Evolutionary conservation across 2,797 vertebrate genomes (phyloP), one percentile per base, ranked within the genome.

Genomic region (Acrossocheilus wenchowensis): DNA sequence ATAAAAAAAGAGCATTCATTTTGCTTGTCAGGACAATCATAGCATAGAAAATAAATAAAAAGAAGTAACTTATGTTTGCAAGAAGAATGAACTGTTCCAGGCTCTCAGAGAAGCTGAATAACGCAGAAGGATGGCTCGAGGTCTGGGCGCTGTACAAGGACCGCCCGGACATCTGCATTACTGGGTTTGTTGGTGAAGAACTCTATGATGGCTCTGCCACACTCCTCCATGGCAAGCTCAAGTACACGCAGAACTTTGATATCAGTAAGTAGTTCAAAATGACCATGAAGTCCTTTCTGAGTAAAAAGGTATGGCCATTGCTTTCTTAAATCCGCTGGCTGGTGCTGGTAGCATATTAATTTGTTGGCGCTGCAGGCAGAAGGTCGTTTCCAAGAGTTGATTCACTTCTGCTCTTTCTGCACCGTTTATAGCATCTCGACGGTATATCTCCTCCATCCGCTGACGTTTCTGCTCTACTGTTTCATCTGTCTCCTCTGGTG

Each of bases 41-140:
- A 78, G 7, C 34, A 78, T 23, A 57, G 30, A 78, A 57, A 57
- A 78, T 36, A 78, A 57, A 78, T 10, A 3, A 74, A 77, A 68
- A 34, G 0, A 17, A 75, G 41, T 15, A 77, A 87, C 81, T 88
- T 82, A 85, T 84, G 79, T 88, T 80, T 80, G 83, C 7, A 83
- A 84, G 39, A 82, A 87, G 62, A 54, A 89, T 26, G 19, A 89
- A 71, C 57, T 79, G 60, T 4, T 23, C 48, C 50, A 30, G 14
- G 14, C 10, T 19, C 60, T 89, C 87, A 83, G 30, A n/a, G 50
- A 89, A 87, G 88, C n/a, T 85, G 78, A 9, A 85, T 78, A 8
- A 85, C 12, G 41, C 43, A 21, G 21, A 71, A 48, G 14, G 74
- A 72, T 6, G 73, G 66, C 10, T 86, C 71, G 0, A 19, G 60